These are phyloP conservation scores for Gymnosoma rotundatum DNA, from an alignment of 2,888 invertebrate species.

Conservation along the genomic window DNA sequence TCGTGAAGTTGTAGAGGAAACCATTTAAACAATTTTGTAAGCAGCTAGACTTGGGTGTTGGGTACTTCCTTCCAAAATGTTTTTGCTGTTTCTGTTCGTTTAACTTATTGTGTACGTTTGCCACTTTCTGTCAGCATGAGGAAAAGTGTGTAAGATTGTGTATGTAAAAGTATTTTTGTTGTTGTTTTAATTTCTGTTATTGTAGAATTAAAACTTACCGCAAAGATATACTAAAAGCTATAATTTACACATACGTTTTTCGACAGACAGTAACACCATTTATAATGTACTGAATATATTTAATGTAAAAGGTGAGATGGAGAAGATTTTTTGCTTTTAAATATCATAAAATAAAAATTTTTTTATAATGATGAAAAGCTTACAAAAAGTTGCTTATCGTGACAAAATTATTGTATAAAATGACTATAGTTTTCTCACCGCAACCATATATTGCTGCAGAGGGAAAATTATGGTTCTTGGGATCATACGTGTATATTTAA, in stretches of 20 bases:
- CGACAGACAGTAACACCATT: slow-evolving; percentile 37
- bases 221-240: slow-evolving; percentile 72
- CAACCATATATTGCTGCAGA: too few relatives aligned
- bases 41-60: slow-evolving; percentile 56
- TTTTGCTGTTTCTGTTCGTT: slow-evolving; percentile 12
- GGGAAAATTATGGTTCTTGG: too few relatives aligned
- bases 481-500: too few relatives aligned
- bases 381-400: too few relatives aligned
- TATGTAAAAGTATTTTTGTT: slow-evolving; percentile 4
- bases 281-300: background rate
- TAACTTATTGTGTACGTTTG: background rate
- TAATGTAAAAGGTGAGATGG: too few relatives aligned
- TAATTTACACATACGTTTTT: slow-evolving; percentile 71
- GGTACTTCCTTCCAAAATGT: slow-evolving; percentile 50
- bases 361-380: too few relatives aligned
- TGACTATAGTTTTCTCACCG: too few relatives aligned
- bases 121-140: slow-evolving; percentile 18
- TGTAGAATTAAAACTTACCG: slow-evolving; percentile 67
- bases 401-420: too few relatives aligned
- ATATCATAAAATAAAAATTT: too few relatives aligned
- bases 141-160: background rate
- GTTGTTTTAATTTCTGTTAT: slow-evolving; percentile 54
- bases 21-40: slow-evolving; percentile 67
- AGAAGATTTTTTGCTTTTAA: too few relatives aligned
- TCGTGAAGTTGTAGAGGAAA: slow-evolving; percentile 37